Evolutionary conservation across 2,888 invertebrate species (phyloP).

Genomic region (Pherbina coryleti): DNA sequence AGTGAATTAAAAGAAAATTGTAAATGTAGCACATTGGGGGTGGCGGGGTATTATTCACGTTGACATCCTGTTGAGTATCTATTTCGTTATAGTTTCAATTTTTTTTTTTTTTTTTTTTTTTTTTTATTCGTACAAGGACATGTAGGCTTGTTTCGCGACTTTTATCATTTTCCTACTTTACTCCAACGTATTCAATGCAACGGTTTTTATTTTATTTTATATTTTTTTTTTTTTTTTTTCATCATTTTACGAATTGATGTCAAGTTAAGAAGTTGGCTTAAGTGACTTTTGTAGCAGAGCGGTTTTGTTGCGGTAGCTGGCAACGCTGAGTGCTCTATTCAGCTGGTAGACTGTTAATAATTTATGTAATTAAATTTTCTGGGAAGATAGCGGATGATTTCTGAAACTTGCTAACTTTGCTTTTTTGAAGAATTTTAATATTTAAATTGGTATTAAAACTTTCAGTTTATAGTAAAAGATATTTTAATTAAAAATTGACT

Average conservation of each 20-base stretch:
- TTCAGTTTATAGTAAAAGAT: no score
- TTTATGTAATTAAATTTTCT: neutral
- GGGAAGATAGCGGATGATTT: neutral
- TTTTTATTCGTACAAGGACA: neutral
- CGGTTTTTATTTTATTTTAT: no score
- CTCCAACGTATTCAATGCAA: neutral
- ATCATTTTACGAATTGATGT: neutral
- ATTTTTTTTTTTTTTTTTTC: neutral
- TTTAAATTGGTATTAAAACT: no score
- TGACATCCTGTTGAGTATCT: neutral
- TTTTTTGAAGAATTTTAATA: no score
- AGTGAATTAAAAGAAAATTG: slow-evolving; percentile 12
- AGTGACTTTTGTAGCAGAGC: neutral
- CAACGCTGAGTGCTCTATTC: no score
- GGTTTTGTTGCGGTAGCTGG: neutral
- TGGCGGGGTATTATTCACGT: neutral
- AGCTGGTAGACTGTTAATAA: neutral
- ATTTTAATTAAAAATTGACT: no score
- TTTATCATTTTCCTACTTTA: no score
- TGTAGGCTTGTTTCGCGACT: no score
- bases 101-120: neutral
- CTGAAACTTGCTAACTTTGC: neutral
- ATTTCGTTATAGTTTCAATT: neutral
- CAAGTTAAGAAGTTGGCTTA: neutral
- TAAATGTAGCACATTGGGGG: neutral